Base-by-base conservation (phyloP, 2,113 vertebrate species). In the Sinocyclocheilus rhinocerous region DNA sequence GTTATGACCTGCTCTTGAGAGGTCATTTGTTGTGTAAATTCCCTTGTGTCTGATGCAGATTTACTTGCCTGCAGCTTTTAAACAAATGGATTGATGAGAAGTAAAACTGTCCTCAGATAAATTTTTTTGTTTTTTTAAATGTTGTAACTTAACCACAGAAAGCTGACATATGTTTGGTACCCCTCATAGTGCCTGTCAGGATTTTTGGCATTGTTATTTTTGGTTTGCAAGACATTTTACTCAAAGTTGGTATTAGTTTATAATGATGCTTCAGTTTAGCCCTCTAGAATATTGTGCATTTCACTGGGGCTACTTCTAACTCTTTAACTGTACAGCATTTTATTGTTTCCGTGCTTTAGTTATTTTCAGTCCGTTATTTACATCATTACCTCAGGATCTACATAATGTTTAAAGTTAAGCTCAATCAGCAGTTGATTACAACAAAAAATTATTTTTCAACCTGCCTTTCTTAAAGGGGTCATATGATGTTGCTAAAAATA, bases 61-160 rank as follows among this genome's bases (percentile, higher is more conserved):
- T 76, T 48, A 50, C 48, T 77, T 26, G 76, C 55, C 33, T 63
- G 59, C 78, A 63, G 78, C 33, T 81, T 79, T 81, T 81, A 80
- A 59, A 80, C 20, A n/a, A 61, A 59, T 39, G 33, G 4, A 61
- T 39, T 79, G 16, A 59, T 59, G 6, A 80, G 77, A 80, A 80
- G 33, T 39, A 39, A 80, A 59, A 59, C 20, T n/a, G 3, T 10
- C 55, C 18, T 79, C 55, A 36, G 48, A 79, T 76, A 39, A 36
- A 33, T n/a, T n/a, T n/a, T n/a, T n/a, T n/a, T 73, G 13, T 76
- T 76, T 18, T 76, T 76, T 76, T 45, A 22, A 26, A 65, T 72
- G 4, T 26, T 76, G 73, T 39, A 80, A 61, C 22, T 61, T 61
- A 61, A 61, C 18, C 77, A 77, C n/a, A 52, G 75, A 52, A 26